Evolutionary conservation across 2,113 vertebrate species (phyloP).

Genomic region (Oreochromis tanganicae): DNA sequence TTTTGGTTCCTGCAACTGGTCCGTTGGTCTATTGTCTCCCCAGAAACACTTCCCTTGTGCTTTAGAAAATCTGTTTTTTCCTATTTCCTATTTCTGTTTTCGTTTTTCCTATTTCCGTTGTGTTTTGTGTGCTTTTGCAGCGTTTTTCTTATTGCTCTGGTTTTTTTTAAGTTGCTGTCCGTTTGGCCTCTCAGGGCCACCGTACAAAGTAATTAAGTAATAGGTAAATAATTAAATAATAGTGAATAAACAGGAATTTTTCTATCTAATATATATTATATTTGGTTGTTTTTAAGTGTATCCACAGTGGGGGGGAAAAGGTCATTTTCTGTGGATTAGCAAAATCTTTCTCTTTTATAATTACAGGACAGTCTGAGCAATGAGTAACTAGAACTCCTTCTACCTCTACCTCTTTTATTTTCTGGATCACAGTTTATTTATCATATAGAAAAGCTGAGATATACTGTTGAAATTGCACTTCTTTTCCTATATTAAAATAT

Average conservation of each 20-base stretch:
- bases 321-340: not conserved
- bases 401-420: not conserved
- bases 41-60: too few relatives aligned
- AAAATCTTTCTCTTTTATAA: not conserved
- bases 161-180: not conserved
- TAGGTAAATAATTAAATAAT: not conserved
- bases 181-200: not conserved
- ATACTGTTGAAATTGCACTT: not conserved
- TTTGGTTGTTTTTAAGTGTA: not conserved
- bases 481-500: not conserved
- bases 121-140: not conserved
- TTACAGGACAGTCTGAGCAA: not conserved
- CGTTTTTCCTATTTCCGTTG: too few relatives aligned
- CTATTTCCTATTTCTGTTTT: too few relatives aligned
- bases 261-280: not conserved
- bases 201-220: not conserved
- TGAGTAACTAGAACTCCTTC: not conserved
- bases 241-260: not conserved
- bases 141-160: not conserved
- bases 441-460: not conserved
- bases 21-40: too few relatives aligned
- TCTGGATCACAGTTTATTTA: not conserved
- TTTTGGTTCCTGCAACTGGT: too few relatives aligned
- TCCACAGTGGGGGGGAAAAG: rapidly evolving
- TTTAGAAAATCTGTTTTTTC: too few relatives aligned